phyloP scores from a whole-genome alignment of 2,113 vertebrate genomes.

The Melanostigma gelatinosum region DNA sequence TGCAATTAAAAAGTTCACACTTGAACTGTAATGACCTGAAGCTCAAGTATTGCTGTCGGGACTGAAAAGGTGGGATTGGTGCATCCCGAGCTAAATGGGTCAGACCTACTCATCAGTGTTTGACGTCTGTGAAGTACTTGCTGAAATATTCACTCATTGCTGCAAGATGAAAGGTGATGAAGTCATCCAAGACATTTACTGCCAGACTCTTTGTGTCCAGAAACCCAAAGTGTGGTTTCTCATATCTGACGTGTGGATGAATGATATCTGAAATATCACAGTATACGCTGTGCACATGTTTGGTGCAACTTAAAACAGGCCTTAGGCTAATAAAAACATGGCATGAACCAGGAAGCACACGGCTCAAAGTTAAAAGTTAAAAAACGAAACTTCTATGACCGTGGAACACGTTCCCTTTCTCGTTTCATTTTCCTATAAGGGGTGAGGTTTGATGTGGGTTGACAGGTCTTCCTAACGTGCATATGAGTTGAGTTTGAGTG shows the following conservation, averaged over 20 bases:
- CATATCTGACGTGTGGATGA: background rate
- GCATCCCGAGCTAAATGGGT: constrained; percentile 31
- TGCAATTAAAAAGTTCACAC: background rate
- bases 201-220: constrained; percentile 25
- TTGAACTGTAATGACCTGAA: background rate
- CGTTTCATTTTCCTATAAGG: background rate
- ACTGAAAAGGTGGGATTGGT: background rate
- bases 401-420: background rate
- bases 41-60: background rate
- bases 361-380: background rate
- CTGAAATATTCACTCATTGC: constrained; percentile 50
- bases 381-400: background rate
- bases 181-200: constrained; percentile 45
- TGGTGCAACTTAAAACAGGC: background rate
- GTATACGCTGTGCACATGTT: background rate
- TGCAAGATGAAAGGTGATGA: constrained; percentile 58
- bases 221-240: constrained; percentile 22
- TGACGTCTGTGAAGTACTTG: constrained; percentile 64
- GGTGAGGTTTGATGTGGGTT: background rate
- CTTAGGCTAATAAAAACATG: background rate
- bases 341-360: background rate
- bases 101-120: constrained; percentile 53
- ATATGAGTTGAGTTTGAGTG: constrained; percentile 17
- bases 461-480: background rate
- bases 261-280: constrained; percentile 13